These are phyloP conservation scores for Datnioides undecimradiatus DNA, from an alignment of 2,113 vertebrate species.

Conservation along the genomic window DNA sequence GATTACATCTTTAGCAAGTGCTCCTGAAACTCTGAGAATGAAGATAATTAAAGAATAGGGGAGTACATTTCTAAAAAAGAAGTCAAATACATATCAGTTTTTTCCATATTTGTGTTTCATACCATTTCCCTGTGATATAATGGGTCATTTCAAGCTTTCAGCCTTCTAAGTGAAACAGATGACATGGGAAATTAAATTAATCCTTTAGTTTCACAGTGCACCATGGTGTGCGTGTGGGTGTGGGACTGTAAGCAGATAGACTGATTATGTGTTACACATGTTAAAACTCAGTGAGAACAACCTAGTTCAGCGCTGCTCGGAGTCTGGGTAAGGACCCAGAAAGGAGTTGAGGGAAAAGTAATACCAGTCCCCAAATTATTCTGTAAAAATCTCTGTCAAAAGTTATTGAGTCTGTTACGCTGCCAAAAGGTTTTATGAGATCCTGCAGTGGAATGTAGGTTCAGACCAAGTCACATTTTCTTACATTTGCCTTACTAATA, in stretches of 20 bases:
- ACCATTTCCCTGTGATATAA: neutral
- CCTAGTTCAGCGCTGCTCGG: slow-evolving; percentile 7
- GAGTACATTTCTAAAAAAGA: neutral
- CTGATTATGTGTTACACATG: slow-evolving; percentile 19
- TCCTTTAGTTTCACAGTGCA: slow-evolving; percentile 15
- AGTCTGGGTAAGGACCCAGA: slow-evolving; percentile 28
- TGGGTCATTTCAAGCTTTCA: neutral
- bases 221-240: slow-evolving; percentile 9
- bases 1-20: neutral
- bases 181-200: slow-evolving; percentile 22
- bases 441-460: slow-evolving; percentile 40
- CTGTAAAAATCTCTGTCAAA: slow-evolving; percentile 56
- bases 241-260: slow-evolving; percentile 8
- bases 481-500: slow-evolving; percentile 50
- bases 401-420: slow-evolving; percentile 31
- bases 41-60: neutral
- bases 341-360: slow-evolving; percentile 36
- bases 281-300: slow-evolving; percentile 35
- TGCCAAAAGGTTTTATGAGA: slow-evolving; percentile 66
- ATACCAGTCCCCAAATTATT: slow-evolving; percentile 56
- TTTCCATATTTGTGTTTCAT: neutral
- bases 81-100: neutral
- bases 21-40: neutral
- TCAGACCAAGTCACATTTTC: slow-evolving; percentile 55
- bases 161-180: slow-evolving; percentile 7